Conservation (phyloP, 2,888 invertebrate species). For the Machimus atricapillus region DNA sequence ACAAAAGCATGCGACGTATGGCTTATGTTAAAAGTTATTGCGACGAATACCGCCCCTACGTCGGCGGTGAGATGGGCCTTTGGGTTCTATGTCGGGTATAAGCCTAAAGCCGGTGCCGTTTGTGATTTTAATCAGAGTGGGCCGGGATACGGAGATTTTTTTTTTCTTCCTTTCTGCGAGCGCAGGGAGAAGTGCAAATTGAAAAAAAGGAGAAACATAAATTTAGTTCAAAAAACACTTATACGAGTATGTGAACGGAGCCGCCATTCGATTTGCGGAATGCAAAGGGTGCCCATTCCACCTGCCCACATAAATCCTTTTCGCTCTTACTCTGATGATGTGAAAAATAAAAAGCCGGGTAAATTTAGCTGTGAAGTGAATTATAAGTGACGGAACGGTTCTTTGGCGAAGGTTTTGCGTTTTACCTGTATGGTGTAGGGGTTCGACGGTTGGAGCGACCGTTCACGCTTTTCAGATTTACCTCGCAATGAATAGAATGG, state of each 20-base stretch:
- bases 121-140: slow-evolving; percentile 6
- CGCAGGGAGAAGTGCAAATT: background rate
- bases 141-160: background rate
- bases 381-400: background rate
- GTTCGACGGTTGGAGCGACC: background rate
- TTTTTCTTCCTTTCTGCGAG: background rate
- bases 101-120: background rate
- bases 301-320: background rate
- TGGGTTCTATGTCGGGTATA: background rate
- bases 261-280: background rate
- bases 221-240: background rate
- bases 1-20: background rate
- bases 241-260: background rate
- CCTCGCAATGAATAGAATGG: background rate
- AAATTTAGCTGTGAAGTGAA: background rate
- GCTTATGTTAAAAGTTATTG: background rate
- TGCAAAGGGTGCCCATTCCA: background rate
- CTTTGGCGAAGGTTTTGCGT: background rate
- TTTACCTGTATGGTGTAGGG: background rate
- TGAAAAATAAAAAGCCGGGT: background rate
- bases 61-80: background rate
- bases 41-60: background rate
- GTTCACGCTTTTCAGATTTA: background rate
- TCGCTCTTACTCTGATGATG: background rate
- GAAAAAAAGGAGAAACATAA: background rate